Percentiles rank a stretch among this genome's conserved stretches.
phyloP scores from a whole-genome alignment of 2,888 invertebrate species.

The Caenorhabditis doughertyi region DNA sequence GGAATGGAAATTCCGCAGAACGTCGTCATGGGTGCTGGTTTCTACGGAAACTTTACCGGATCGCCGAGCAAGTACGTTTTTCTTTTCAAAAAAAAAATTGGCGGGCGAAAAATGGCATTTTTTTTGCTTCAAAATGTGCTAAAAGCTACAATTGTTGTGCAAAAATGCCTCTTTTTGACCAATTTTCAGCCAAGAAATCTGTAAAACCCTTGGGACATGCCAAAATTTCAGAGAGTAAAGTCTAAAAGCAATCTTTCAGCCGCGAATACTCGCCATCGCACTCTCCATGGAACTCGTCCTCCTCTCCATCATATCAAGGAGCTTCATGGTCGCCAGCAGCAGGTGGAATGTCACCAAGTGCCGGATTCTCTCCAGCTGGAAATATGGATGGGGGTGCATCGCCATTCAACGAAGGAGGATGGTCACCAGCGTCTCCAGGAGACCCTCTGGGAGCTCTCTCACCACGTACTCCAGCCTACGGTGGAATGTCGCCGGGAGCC shows the following conservation, averaged over 20 bases:
- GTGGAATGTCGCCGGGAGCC: conserved; percentile 66
- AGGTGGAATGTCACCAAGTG: conserved; percentile 97
- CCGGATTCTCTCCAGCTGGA: conserved; percentile 96
- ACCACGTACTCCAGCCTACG: conserved; percentile 82
- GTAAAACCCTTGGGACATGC: too few relatives aligned
- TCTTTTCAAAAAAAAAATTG: too few relatives aligned
- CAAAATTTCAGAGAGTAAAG: too few relatives aligned
- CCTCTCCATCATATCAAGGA: conserved; percentile 85
- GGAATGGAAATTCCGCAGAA: conserved; percentile 94
- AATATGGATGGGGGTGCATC: conserved; percentile 95
- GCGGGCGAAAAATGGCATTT: too few relatives aligned
- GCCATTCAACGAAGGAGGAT: conserved; percentile 94
- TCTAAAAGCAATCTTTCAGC: too few relatives aligned
- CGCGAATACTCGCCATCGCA: conserved; percentile 77
- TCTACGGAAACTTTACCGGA: conserved; percentile 73
- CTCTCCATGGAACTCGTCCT: conserved; percentile 82
- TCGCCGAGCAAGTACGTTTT: too few relatives aligned
- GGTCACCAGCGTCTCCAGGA: conserved; percentile 88
- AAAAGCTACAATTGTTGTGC: too few relatives aligned
- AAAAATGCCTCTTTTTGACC: too few relatives aligned
- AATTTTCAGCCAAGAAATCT: too few relatives aligned
- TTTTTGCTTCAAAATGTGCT: too few relatives aligned
- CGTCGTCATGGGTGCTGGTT: conserved; percentile 70
- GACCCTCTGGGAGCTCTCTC: conserved; percentile 80
- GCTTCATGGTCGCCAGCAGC: not conserved